Percentiles rank a stretch among this genome's conserved stretches.
Conservation (phyloP, 2,888 invertebrate species). For the Diogma glabrata region DNA sequence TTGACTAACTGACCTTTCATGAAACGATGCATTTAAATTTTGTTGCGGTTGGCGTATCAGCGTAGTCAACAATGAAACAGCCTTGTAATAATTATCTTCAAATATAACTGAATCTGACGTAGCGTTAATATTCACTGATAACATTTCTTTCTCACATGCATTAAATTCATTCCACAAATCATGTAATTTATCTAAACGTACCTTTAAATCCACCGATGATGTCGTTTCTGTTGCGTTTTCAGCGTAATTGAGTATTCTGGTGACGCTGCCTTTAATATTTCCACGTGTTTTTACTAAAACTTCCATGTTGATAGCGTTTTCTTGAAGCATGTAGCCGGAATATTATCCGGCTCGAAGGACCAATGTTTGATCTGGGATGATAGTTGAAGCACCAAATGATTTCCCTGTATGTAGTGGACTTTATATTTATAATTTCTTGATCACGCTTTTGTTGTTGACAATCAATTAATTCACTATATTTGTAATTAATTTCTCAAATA, state of each 20-base stretch:
- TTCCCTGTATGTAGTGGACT: too few relatives aligned
- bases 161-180: neutral
- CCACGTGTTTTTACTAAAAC: too few relatives aligned
- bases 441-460: too few relatives aligned
- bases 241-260: neutral
- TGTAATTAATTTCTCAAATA: too few relatives aligned
- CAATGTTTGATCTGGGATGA: too few relatives aligned
- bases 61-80: neutral
- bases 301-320: too few relatives aligned
- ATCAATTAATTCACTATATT: too few relatives aligned
- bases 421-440: too few relatives aligned
- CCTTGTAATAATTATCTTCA: neutral
- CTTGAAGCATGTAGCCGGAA: too few relatives aligned
- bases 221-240: neutral
- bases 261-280: neutral
- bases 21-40: neutral
- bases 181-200: slow-evolving; percentile 1
- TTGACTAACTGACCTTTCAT: neutral
- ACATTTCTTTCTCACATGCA: neutral
- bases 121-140: neutral
- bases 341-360: too few relatives aligned
- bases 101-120: neutral
- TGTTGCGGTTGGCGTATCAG: neutral
- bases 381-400: too few relatives aligned
- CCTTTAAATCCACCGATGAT: neutral